phyloP scores from a whole-genome alignment of 2,797 vertebrate species.

The Siniperca undulata region DNA sequence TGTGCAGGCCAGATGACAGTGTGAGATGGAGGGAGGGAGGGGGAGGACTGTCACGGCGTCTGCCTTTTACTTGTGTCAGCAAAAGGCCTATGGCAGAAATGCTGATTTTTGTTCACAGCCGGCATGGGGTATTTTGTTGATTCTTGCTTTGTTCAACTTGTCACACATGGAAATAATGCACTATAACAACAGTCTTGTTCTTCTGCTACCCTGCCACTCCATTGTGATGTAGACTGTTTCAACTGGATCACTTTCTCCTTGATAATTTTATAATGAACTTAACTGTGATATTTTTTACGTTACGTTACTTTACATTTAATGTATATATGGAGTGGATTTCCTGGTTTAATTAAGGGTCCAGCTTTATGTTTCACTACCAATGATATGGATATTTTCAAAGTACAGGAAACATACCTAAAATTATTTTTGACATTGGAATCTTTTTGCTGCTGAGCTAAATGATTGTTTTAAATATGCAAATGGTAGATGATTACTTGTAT shows the following conservation, averaged over 20 bases:
- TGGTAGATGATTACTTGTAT: not conserved
- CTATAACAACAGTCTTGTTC: not conserved
- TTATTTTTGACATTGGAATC: not conserved
- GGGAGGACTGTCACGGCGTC: conserved; percentile 14
- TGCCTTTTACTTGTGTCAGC: conserved; percentile 46
- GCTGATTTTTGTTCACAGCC: conserved; percentile 30
- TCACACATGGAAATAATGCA: conserved; percentile 10
- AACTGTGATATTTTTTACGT: not conserved
- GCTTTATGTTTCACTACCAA: not conserved
- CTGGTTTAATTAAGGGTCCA: too few relatives aligned
- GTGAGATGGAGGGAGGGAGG: conserved; percentile 33
- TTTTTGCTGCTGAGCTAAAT: not conserved
- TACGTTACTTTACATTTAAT: not conserved
- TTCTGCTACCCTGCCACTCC: not conserved
- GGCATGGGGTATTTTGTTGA: not conserved
- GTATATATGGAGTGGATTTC: too few relatives aligned
- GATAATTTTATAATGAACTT: not conserved
- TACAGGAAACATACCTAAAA: not conserved
- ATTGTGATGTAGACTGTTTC: not conserved
- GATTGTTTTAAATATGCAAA: not conserved
- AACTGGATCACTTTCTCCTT: not conserved
- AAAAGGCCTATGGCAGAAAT: conserved; percentile 40
- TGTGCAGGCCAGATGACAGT: conserved; percentile 66
- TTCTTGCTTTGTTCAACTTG: not conserved
- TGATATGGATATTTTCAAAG: not conserved